Conservation (phyloP, 2,888 invertebrate genomes). For the Rhyacophila evoluta region DNA sequence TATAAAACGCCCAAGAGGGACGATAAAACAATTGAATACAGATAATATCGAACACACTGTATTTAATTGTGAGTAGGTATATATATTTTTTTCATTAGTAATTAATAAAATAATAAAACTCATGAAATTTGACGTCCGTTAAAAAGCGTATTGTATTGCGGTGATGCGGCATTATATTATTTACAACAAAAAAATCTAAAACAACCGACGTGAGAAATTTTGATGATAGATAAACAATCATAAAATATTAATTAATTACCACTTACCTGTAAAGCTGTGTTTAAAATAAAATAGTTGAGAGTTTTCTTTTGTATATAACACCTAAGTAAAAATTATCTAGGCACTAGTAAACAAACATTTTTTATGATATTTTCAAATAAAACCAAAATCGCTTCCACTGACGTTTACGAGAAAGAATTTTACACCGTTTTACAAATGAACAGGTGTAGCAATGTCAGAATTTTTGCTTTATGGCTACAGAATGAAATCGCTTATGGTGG, state of each 20-base stretch:
- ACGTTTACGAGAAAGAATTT: conserved; percentile 21
- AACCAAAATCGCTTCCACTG: background rate
- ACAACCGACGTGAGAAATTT: background rate
- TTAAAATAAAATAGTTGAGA: background rate
- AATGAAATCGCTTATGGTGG: background rate
- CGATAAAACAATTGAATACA: too few species aligned
- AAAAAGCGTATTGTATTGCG: background rate
- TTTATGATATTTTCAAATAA: background rate
- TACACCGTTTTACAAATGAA: background rate
- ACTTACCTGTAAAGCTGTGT: background rate
- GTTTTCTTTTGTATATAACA: background rate
- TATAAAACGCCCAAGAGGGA: too few species aligned
- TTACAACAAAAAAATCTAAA: background rate
- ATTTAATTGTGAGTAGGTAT: too few species aligned
- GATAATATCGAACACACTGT: too few species aligned
- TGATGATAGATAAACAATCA: conserved; percentile 2
- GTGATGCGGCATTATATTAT: background rate
- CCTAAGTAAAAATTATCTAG: background rate
- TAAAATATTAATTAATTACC: background rate
- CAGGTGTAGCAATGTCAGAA: conserved; percentile 20
- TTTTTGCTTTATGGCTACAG: background rate
- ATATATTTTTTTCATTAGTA: too few species aligned
- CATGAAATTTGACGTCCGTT: too few species aligned
- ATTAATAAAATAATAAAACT: too few species aligned
- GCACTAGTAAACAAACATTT: background rate